Evolutionary conservation across 2,113 vertebrate genomes (phyloP).

Genomic region (Laticauda laticaudata): DNA sequence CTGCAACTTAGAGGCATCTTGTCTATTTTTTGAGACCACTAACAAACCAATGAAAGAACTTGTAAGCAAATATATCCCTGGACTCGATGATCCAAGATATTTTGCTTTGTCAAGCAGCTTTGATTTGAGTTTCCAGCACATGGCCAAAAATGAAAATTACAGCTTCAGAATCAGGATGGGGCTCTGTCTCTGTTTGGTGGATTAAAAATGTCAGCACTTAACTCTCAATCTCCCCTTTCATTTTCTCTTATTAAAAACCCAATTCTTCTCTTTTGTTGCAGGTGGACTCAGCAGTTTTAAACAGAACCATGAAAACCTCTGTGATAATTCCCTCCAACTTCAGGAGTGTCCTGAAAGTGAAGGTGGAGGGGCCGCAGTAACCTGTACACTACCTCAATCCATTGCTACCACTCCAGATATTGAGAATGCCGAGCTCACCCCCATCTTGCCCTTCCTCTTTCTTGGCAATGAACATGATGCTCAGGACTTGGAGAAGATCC

Average conservation of each 20-base stretch:
- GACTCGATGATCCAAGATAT: background rate
- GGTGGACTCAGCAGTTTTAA: constrained; percentile 93
- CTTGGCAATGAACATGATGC: constrained; percentile 95
- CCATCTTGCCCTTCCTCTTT: constrained; percentile 94
- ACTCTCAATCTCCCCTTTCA: background rate
- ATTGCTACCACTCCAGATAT: constrained; percentile 94
- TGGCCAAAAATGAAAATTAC: background rate
- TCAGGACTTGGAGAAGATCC: constrained; percentile 89
- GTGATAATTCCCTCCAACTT: constrained; percentile 94
- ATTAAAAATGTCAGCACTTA: rapidly evolving
- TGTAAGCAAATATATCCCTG: background rate
- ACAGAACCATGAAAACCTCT: constrained; percentile 93
- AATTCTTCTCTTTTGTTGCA: constrained; percentile 51
- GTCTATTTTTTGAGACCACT: background rate
- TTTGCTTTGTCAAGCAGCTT: background rate
- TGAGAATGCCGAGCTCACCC: constrained; percentile 93
- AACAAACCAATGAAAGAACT: background rate
- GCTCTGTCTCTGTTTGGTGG: rapidly evolving
- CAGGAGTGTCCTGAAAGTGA: constrained; percentile 84
- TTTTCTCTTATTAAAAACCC: background rate
- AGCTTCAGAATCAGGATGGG: background rate
- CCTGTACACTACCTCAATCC: constrained; percentile 85
- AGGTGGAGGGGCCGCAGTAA: constrained; percentile 75
- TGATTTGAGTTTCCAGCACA: background rate
- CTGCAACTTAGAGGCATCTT: background rate